Evolutionary conservation across 1,140 invertebrate species (phyloP).

Genomic region (Drosophila paulistorum): DNA sequence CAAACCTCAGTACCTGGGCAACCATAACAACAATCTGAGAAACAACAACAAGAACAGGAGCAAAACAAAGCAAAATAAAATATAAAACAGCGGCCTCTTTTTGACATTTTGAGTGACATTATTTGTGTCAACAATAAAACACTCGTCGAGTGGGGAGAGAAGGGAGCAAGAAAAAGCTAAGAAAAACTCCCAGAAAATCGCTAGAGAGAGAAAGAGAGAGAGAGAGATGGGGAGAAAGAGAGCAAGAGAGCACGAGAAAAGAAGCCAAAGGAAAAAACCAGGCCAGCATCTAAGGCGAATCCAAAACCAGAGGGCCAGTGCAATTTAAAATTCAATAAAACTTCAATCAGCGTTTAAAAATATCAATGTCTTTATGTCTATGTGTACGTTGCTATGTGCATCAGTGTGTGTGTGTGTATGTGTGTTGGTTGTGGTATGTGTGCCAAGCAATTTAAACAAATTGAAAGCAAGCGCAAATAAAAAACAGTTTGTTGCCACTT

Average conservation of each 20-base stretch:
- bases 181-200: conserved; percentile 34
- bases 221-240: conserved; percentile 7
- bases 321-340: conserved; percentile 82
- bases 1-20: conserved; percentile 61
- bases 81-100: conserved; percentile 63
- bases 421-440: conserved; percentile 30
- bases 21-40: conserved; percentile 20
- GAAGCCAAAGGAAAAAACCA: conserved; percentile 26
- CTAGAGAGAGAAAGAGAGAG: conserved; percentile 9
- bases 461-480: conserved; percentile 82
- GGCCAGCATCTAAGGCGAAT: conserved; percentile 24
- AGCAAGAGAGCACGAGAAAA: conserved; percentile 13
- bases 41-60: conserved; percentile 25
- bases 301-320: conserved; percentile 41
- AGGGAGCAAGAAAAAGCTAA: conserved; percentile 20
- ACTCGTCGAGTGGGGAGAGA: conserved; percentile 44
- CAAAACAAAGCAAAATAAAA: conserved; percentile 41
- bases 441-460: conserved; percentile 81
- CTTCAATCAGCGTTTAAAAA: conserved; percentile 77
- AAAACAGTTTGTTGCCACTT: conserved; percentile 82
- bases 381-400: conserved; percentile 28
- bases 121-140: conserved; percentile 81
- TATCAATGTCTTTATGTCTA: conserved; percentile 34
- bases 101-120: conserved; percentile 79
- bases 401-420: conserved; percentile 15